These are phyloP conservation scores for Drosophila neonasuta DNA, from an alignment of 2,888 invertebrate genomes.

Conservation along the genomic window DNA sequence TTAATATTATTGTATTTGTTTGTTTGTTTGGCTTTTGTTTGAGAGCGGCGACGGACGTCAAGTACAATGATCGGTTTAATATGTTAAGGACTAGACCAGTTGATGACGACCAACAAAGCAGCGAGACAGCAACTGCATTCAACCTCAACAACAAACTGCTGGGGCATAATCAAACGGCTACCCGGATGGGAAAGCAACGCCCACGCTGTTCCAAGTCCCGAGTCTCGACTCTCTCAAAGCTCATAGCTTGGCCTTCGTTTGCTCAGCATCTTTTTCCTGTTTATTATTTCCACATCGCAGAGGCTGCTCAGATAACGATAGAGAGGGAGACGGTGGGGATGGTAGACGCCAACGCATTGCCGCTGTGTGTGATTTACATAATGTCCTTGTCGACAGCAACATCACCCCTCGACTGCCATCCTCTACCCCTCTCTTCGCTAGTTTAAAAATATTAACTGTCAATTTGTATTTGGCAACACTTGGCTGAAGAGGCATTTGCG, in stretches of 20 bases:
- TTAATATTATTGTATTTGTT: constrained; percentile 43
- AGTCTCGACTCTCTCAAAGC: constrained; percentile 29
- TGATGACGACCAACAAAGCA: constrained; percentile 31
- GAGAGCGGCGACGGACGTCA: constrained; percentile 71
- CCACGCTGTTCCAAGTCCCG: constrained; percentile 26
- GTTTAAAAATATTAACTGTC: constrained; percentile 81
- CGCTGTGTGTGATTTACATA: constrained; percentile 74
- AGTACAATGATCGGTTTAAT: constrained; percentile 81
- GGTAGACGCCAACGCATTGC: constrained; percentile 47
- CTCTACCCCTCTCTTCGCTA: constrained; percentile 45
- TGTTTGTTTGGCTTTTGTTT: constrained; percentile 50
- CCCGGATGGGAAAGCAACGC: constrained; percentile 38
- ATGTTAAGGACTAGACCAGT: constrained; percentile 66
- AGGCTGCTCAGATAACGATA: neutral
- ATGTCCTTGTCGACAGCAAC: constrained; percentile 75
- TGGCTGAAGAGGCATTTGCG: constrained; percentile 67
- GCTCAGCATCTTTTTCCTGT: constrained; percentile 59
- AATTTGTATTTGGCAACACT: constrained; percentile 79
- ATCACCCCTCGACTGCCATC: constrained; percentile 18
- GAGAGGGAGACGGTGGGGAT: neutral
- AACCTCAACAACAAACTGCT: constrained; percentile 30
- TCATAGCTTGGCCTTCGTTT: constrained; percentile 54
- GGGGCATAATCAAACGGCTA: constrained; percentile 52
- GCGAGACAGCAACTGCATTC: constrained; percentile 22
- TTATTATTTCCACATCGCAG: constrained; percentile 63